Percentiles rank a stretch among this genome's conserved stretches.
Evolutionary conservation across 2,113 vertebrate species (phyloP).

Genomic region (Tetrax tetrax): DNA sequence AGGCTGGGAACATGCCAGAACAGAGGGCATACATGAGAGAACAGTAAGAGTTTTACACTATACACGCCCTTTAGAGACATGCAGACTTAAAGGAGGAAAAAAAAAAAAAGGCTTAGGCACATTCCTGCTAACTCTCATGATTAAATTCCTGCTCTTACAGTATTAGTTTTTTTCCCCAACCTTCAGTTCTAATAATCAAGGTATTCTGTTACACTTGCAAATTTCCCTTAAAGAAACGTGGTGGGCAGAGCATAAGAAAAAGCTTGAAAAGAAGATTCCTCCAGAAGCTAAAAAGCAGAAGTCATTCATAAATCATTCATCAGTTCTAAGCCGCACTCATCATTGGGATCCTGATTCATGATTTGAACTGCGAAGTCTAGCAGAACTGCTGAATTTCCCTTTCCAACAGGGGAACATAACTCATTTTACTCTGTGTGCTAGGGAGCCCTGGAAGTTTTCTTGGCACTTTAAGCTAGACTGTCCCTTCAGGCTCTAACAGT

Average conservation of each 20-base stretch:
- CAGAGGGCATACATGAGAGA: not conserved
- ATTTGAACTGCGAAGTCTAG: constrained; percentile 13
- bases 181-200: not conserved
- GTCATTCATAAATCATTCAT: constrained; percentile 31
- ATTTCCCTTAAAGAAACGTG: not conserved
- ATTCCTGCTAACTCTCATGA: not conserved
- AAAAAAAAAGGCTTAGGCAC: not conserved
- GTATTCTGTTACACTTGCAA: constrained; percentile 8
- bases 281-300: constrained; percentile 9
- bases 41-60: not conserved
- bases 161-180: not conserved
- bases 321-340: not conserved
- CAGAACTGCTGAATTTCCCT: constrained; percentile 9
- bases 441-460: constrained; percentile 2
- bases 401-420: not conserved
- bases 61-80: not conserved
- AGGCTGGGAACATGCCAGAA: accelerated
- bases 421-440: not conserved
- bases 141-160: not conserved
- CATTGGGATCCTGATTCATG: not conserved
- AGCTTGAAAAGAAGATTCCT: not conserved
- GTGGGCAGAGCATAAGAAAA: not conserved
- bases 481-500: constrained; percentile 23
- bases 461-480: not conserved
- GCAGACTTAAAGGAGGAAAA: accelerated